These are phyloP conservation scores for Silurus meridionalis DNA, from an alignment of 2,113 vertebrate species.

Conservation along the genomic window DNA sequence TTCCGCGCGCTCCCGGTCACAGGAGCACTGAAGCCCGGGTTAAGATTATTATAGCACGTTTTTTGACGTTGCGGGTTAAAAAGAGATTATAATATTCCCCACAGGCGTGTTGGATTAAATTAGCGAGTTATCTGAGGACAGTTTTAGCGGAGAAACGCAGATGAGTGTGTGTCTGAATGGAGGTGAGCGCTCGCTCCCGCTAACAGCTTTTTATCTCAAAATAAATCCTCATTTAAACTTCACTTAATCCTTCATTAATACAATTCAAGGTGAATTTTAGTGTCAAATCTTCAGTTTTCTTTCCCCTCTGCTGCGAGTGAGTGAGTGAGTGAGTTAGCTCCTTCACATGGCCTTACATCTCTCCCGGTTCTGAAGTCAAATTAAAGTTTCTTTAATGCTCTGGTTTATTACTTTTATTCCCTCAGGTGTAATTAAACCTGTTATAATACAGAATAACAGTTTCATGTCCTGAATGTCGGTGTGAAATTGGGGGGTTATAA, in stretches of 20 bases:
- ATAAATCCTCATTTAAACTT: neutral
- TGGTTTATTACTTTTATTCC: neutral
- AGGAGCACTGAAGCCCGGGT: too few species aligned
- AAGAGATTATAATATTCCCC: too few species aligned
- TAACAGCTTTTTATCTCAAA: neutral
- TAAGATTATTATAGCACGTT: too few species aligned
- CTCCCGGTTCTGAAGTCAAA: neutral
- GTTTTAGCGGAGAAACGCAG: neutral
- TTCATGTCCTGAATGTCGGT: too few species aligned
- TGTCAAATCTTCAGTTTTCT: neutral
- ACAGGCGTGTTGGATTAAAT: neutral
- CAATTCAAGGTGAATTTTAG: neutral
- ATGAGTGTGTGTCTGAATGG: neutral
- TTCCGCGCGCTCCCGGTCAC: conserved; percentile 32
- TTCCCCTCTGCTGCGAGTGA: neutral
- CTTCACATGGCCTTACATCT: neutral
- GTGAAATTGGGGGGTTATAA: neutral
- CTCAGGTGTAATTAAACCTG: neutral
- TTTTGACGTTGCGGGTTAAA: too few species aligned
- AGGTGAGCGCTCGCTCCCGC: neutral
- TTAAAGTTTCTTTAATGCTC: neutral
- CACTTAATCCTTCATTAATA: too few species aligned
- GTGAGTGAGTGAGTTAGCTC: neutral
- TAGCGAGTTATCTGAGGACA: neutral
- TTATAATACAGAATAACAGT: neutral